Evolutionary conservation across 2,797 vertebrate species (phyloP).

Genomic region (Gallinago stenura): DNA sequence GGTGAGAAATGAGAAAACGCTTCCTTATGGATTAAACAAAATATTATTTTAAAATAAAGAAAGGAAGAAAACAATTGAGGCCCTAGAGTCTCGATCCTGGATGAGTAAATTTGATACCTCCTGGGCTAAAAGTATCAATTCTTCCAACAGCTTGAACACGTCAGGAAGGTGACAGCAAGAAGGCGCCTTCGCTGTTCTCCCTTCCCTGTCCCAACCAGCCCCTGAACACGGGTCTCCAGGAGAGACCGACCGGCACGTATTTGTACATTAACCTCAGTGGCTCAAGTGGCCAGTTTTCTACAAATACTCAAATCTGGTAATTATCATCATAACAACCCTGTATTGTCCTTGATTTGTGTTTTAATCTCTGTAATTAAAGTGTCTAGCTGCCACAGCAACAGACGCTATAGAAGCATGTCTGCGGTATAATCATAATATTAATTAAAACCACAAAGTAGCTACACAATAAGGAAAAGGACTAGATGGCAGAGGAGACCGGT

Average conservation of each 20-base stretch:
- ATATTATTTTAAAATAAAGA: not conserved
- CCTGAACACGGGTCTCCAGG: not conserved
- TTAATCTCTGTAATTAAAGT: constrained; percentile 74
- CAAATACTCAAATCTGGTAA: constrained; percentile 51
- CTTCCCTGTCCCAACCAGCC: not conserved
- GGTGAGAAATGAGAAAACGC: not conserved
- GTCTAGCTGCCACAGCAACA: constrained; percentile 69
- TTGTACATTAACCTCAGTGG: not conserved
- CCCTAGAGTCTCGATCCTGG: not conserved
- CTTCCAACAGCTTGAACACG: not conserved
- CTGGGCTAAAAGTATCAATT: not conserved
- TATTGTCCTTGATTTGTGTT: constrained; percentile 71
- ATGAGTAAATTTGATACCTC: not conserved
- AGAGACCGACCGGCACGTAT: rapidly evolving
- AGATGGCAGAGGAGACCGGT: not conserved
- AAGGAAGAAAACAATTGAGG: not conserved
- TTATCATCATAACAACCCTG: constrained; percentile 46
- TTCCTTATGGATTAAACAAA: not conserved
- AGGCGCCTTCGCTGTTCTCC: rapidly evolving
- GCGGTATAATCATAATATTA: constrained; percentile 69
- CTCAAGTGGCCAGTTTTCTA: constrained; percentile 20
- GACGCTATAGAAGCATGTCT: constrained; percentile 38
- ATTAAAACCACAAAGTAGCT: constrained; percentile 59
- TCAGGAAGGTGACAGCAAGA: not conserved
- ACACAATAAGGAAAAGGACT: constrained; percentile 11